Evolutionary conservation across 1,140 invertebrate species (phyloP).

Genomic region (Vollenhovia emeryi): DNA sequence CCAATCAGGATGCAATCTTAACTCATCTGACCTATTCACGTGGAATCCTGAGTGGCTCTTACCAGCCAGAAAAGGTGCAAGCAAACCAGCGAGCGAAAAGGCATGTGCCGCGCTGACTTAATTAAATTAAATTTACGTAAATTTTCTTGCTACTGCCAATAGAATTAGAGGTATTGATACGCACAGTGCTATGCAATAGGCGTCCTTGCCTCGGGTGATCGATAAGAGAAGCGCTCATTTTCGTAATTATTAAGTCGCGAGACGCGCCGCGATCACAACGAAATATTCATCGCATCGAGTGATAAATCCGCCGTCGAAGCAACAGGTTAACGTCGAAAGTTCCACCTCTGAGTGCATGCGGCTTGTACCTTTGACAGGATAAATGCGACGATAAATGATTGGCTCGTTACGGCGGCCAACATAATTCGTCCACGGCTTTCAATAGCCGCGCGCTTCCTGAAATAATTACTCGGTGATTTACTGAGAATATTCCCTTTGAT

Average conservation of each 20-base stretch:
- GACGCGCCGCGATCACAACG: slow-evolving; percentile 43
- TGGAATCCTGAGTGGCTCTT: too few species aligned
- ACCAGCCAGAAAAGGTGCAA: too few species aligned
- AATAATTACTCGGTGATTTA: slow-evolving; percentile 33
- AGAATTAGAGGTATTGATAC: not conserved
- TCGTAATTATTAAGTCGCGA: slow-evolving; percentile 52
- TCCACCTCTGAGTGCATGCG: slow-evolving; percentile 46
- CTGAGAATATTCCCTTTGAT: not conserved
- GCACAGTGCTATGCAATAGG: not conserved
- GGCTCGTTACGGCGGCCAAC: slow-evolving; percentile 33
- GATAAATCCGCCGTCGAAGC: slow-evolving; percentile 70
- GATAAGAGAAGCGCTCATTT: not conserved
- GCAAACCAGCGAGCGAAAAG: too few species aligned
- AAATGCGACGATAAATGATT: slow-evolving; percentile 67
- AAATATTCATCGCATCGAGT: slow-evolving; percentile 71
- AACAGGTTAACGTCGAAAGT: slow-evolving; percentile 72
- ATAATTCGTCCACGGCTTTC: slow-evolving; percentile 35
- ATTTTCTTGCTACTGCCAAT: not conserved
- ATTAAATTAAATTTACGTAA: too few species aligned
- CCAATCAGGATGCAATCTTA: too few species aligned
- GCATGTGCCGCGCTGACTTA: too few species aligned
- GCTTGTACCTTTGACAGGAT: slow-evolving; percentile 50
- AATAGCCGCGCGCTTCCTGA: not conserved
- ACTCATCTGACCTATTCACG: too few species aligned
- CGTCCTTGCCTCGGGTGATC: too few species aligned